phyloP scores from a whole-genome alignment of 2,797 vertebrate species.

The Oreochromis grahami region DNA sequence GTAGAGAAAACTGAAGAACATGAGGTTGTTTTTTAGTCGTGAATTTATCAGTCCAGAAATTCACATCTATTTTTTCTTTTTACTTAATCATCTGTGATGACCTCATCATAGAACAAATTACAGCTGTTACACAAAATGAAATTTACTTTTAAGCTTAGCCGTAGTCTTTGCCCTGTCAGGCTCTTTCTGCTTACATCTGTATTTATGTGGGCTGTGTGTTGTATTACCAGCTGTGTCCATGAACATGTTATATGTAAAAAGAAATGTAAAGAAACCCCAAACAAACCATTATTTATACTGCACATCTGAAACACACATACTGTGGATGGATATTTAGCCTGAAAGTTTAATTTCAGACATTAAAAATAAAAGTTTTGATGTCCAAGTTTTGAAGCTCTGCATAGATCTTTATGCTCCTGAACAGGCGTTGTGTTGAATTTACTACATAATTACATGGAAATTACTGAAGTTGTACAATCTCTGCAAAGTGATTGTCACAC shows the following conservation, averaged over 20 bases:
- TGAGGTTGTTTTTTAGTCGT: not conserved
- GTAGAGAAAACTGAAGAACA: not conserved
- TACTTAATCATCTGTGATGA: fast-evolving
- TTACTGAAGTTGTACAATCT: not conserved
- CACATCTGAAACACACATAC: not conserved
- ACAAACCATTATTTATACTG: fast-evolving
- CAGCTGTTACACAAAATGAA: not conserved
- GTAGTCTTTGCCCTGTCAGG: fast-evolving
- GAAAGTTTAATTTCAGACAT: not conserved
- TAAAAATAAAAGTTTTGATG: not conserved
- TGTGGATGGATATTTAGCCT: not conserved
- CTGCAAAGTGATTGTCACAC: not conserved
- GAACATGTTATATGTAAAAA: not conserved
- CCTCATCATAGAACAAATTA: not conserved
- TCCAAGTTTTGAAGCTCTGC: not conserved
- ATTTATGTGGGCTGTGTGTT: fast-evolving
- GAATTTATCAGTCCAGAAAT: not conserved
- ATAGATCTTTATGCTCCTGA: not conserved
- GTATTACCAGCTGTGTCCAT: not conserved
- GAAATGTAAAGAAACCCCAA: fast-evolving
- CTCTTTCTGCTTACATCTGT: not conserved
- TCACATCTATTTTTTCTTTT: not conserved
- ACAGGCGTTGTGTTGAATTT: not conserved
- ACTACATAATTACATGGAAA: not conserved
- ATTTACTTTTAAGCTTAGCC: not conserved